Evolutionary conservation across 2,797 vertebrate genomes (phyloP).

Genomic region (Halcyon leucocephala): DNA sequence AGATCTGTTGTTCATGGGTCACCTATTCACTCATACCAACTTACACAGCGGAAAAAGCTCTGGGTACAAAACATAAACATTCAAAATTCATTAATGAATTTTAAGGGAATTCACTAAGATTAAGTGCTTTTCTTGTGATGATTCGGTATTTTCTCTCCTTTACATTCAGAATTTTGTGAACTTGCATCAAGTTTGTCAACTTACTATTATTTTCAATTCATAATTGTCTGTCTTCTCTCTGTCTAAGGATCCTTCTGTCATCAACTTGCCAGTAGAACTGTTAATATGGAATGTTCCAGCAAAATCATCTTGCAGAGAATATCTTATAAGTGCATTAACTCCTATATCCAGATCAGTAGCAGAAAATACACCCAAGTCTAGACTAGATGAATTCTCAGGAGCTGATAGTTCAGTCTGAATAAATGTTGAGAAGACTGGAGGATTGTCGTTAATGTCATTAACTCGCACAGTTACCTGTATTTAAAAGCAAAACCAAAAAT

Average conservation of each 20-base stretch:
- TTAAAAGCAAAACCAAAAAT: not conserved
- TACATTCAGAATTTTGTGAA: not conserved
- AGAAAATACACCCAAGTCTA: constrained; percentile 42
- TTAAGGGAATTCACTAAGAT: not conserved
- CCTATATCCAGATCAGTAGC: constrained; percentile 64
- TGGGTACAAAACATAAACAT: not conserved
- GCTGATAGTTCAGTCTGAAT: constrained; percentile 42
- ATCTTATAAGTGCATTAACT: constrained; percentile 49
- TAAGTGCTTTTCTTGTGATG: not conserved
- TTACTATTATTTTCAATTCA: constrained; percentile 64
- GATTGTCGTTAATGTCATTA: constrained; percentile 71
- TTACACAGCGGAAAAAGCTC: not conserved
- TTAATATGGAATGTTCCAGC: constrained; percentile 39
- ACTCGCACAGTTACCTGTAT: constrained; percentile 80
- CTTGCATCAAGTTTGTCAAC: not conserved
- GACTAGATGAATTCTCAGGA: constrained; percentile 34
- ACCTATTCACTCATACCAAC: not conserved
- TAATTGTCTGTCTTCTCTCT: constrained; percentile 52
- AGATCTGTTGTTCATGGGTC: not conserved
- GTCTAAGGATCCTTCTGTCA: constrained; percentile 36
- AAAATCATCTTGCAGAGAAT: constrained; percentile 66
- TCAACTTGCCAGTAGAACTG: constrained; percentile 53
- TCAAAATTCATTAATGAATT: not conserved
- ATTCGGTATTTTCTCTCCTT: not conserved
- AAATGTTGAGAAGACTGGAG: constrained; percentile 46